phyloP scores from a whole-genome alignment of 2,113 vertebrate genomes.

The Alces alces region DNA sequence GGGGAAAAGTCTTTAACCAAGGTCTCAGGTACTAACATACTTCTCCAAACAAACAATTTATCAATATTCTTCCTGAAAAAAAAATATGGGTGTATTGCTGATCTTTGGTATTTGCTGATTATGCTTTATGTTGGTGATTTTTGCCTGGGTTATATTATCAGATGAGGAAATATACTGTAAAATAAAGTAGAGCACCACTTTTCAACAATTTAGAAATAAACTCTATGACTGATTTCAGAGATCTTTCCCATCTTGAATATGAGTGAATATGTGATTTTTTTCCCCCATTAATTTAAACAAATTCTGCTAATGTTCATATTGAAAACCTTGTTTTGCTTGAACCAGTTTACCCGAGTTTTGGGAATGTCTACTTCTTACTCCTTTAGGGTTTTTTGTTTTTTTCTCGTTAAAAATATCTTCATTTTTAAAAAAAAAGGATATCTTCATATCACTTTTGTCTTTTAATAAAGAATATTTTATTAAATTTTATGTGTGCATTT shows the following conservation, averaged over 20 bases:
- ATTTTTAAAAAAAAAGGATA: not conserved
- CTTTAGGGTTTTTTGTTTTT: not conserved
- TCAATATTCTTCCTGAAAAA: not conserved
- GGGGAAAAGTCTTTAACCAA: not conserved
- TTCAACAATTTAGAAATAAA: not conserved
- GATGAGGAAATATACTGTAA: not conserved
- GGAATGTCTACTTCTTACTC: not conserved
- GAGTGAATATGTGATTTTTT: not conserved
- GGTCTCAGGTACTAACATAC: not conserved
- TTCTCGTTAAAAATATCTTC: not conserved
- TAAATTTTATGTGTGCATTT: not conserved
- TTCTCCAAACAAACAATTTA: not conserved
- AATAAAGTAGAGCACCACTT: not conserved
- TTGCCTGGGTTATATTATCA: not conserved
- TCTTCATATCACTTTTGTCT: not conserved
- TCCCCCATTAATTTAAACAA: not conserved
- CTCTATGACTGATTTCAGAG: not conserved
- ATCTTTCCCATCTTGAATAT: not conserved
- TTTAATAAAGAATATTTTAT: not conserved
- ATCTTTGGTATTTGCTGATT: not conserved
- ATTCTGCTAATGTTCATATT: not conserved
- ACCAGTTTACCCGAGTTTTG: not conserved
- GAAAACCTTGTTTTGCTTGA: not conserved
- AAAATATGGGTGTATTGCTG: not conserved
- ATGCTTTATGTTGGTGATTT: not conserved